Evolutionary conservation across 2,888 invertebrate species (phyloP).

Genomic region (Vesta saturnalis): DNA sequence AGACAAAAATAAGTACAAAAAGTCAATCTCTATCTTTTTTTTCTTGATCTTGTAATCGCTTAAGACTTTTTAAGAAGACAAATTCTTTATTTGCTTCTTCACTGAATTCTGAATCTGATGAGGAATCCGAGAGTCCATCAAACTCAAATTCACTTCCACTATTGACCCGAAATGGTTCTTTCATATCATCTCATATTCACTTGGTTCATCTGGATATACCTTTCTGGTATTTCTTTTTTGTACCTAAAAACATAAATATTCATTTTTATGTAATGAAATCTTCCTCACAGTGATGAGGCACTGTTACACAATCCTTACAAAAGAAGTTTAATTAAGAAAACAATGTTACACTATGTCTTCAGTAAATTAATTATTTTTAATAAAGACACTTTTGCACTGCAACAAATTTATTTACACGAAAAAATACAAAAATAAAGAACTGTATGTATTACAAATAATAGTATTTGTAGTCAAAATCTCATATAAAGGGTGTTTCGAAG

Average conservation of each 20-base stretch:
- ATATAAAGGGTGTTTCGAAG: too few species aligned
- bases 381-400: too few species aligned
- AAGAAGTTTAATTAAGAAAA: too few species aligned
- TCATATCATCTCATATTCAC: constrained; percentile 43
- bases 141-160: constrained; percentile 39
- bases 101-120: constrained; percentile 24
- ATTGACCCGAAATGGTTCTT: constrained; percentile 45
- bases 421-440: too few species aligned
- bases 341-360: too few species aligned
- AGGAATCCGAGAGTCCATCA: constrained; percentile 36
- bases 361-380: too few species aligned
- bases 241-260: not conserved
- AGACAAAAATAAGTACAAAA: not conserved
- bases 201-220: constrained; percentile 31
- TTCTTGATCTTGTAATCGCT: constrained; percentile 35
- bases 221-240: not conserved
- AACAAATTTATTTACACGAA: too few species aligned
- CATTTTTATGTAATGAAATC: not conserved
- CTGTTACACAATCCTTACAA: not conserved
- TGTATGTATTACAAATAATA: too few species aligned
- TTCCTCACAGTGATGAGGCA: not conserved
- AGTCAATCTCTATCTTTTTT: constrained; percentile 16
- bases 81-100: constrained; percentile 34
- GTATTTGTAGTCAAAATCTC: not conserved
- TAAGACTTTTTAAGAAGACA: constrained; percentile 41